A percentile compares a stretch with the other conserved stretches of the same genome.
Evolutionary conservation across 2,113 vertebrate genomes (phyloP).

Genomic region (Vicugna pacos): DNA sequence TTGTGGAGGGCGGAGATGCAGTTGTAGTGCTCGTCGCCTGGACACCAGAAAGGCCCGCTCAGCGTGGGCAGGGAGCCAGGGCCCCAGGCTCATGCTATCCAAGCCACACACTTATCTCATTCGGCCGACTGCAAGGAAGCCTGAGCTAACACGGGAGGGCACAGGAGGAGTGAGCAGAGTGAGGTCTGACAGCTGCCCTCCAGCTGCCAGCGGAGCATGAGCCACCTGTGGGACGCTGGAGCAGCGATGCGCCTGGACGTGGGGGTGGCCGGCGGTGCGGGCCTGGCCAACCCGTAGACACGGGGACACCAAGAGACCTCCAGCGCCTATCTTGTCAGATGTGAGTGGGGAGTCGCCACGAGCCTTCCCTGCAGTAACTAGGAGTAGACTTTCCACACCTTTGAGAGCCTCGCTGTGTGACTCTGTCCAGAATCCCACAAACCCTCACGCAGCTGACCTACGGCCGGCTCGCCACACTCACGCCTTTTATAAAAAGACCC

Average conservation of each 20-base stretch:
- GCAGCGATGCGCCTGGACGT: background rate
- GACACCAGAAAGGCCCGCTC: background rate
- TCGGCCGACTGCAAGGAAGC: background rate
- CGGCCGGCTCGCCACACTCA: background rate
- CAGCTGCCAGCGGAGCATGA: background rate
- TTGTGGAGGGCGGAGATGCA: conserved; percentile 98
- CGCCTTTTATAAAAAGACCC: background rate
- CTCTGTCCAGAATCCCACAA: background rate
- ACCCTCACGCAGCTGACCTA: background rate
- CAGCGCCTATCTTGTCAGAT: background rate
- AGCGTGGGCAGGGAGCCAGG: background rate
- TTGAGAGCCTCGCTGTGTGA: background rate
- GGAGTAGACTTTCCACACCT: no score
- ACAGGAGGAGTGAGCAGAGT: background rate
- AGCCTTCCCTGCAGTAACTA: no score
- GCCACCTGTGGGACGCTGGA: no score
- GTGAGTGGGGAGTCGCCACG: background rate
- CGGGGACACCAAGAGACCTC: background rate
- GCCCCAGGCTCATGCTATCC: background rate
- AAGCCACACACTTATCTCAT: background rate
- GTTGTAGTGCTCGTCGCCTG: conserved; percentile 99
- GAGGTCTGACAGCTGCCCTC: background rate
- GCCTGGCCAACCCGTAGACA: background rate
- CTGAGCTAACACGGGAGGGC: background rate
- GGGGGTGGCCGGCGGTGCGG: background rate